Evolutionary conservation across 2,113 vertebrate species (phyloP).

Genomic region (Pomatostomus ruficeps): DNA sequence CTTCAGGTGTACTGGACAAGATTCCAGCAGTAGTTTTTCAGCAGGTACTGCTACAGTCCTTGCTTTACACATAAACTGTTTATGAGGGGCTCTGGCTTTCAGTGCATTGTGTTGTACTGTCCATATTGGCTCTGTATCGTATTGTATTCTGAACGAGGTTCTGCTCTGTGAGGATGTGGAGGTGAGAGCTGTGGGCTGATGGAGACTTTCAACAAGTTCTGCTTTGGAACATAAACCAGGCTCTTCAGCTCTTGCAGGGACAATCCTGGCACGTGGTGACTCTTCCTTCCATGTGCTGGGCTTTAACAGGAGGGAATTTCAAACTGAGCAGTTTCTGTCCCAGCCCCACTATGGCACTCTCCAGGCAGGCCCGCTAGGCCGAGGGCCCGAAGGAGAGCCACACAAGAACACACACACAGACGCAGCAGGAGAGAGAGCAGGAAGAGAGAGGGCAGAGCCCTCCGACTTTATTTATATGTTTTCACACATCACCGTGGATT

Average conservation of each 20-base stretch:
- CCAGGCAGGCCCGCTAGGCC: too few species aligned
- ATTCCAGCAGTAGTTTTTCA: neutral
- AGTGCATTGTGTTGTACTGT: neutral
- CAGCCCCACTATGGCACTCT: neutral
- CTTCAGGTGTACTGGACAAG: neutral
- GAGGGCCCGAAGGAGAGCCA: too few species aligned
- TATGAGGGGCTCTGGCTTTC: neutral
- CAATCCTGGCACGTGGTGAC: accelerated
- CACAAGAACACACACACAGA: too few species aligned
- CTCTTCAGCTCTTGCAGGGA: neutral
- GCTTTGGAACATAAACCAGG: neutral
- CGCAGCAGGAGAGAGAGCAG: too few species aligned
- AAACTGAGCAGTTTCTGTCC: neutral
- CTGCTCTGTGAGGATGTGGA: neutral
- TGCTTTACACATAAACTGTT: neutral
- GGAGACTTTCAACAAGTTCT: neutral
- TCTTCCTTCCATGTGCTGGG: neutral
- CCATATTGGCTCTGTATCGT: neutral
- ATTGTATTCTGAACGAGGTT: neutral
- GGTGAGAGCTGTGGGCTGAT: neutral
- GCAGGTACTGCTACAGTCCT: neutral
- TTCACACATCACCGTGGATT: too few species aligned
- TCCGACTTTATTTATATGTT: too few species aligned
- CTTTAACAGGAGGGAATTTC: neutral
- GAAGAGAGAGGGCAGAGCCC: too few species aligned